phyloP scores from a whole-genome alignment of 2,888 invertebrate genomes.

The Cryptus armator region DNA sequence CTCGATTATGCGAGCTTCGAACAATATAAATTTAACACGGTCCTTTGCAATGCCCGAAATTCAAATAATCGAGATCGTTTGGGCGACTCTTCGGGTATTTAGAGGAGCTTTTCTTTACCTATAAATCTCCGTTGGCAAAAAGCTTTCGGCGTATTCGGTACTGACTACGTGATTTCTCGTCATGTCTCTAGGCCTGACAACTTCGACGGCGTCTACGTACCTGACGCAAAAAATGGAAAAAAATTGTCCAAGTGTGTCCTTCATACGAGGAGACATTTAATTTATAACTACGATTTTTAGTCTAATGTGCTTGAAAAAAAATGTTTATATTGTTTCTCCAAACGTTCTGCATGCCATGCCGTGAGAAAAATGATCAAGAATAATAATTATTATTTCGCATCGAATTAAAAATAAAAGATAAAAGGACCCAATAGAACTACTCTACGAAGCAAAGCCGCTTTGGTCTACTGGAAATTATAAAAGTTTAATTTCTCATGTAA shows the following conservation, averaged over 20 bases:
- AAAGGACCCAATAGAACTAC: neutral
- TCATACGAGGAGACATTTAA: neutral
- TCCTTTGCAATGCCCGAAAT: too few relatives aligned
- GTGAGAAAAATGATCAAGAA: neutral
- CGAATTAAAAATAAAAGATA: conserved; percentile 4
- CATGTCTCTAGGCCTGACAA: conserved; percentile 85
- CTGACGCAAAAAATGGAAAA: conserved; percentile 70
- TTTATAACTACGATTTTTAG: neutral
- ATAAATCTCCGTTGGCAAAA: conserved; percentile 83
- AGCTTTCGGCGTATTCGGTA: conserved; percentile 84
- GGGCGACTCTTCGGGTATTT: neutral
- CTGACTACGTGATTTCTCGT: conserved; percentile 85
- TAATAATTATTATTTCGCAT: neutral
- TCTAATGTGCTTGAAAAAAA: conserved; percentile 19
- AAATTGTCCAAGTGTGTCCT: neutral
- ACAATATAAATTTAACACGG: too few relatives aligned
- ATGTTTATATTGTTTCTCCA: neutral
- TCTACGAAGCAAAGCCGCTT: conserved; percentile 62
- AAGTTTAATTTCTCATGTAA: conserved; percentile 7
- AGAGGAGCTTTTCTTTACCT: conserved; percentile 76
- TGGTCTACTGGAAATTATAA: conserved; percentile 15
- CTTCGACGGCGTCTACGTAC: conserved; percentile 83
- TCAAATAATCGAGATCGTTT: neutral
- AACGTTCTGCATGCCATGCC: conserved; percentile 66
- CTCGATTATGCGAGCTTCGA: too few relatives aligned